Percentiles rank a stretch among this genome's conserved stretches.
Evolutionary conservation across 1,140 invertebrate species (phyloP).

Genomic region (Bathynomus jamesi): DNA sequence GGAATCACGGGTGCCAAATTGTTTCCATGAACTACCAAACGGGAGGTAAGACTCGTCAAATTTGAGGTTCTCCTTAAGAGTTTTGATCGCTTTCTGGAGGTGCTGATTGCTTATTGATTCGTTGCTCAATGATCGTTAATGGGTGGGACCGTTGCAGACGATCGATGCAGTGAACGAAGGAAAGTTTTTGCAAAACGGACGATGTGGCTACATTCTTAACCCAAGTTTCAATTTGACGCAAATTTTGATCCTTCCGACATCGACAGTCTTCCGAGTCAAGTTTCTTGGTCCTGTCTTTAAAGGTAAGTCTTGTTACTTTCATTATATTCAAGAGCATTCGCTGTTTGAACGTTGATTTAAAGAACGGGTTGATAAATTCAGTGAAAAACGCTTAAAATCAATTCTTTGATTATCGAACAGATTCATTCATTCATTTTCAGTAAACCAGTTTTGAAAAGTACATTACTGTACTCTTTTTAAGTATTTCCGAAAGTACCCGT

Average conservation of each 20-base stretch:
- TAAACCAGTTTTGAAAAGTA: no score
- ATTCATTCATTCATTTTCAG: no score
- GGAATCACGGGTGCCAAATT: conserved; percentile 95
- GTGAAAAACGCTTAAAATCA: no score
- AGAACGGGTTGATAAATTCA: no score
- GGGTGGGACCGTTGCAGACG: conserved; percentile 56
- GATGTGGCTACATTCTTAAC: conserved; percentile 89
- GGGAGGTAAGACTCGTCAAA: conserved; percentile 48
- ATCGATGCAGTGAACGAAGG: conserved; percentile 92
- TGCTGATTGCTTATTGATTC: neutral
- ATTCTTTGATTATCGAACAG: no score
- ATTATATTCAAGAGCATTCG: no score
- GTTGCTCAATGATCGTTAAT: neutral
- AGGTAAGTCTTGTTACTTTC: conserved; percentile 22
- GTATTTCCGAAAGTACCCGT: no score
- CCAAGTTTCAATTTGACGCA: conserved; percentile 78
- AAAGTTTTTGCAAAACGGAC: conserved; percentile 81
- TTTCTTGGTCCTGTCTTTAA: conserved; percentile 48
- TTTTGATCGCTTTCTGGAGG: neutral
- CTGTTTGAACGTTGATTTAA: no score
- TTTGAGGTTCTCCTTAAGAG: neutral
- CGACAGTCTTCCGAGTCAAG: conserved; percentile 44
- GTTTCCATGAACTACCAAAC: conserved; percentile 97
- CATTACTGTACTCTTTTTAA: no score
- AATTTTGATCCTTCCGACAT: conserved; percentile 70